Evolutionary conservation across 2,113 vertebrate genomes (phyloP), one percentile per base, ranked within the genome.

Genomic region (Suricata suricatta): DNA sequence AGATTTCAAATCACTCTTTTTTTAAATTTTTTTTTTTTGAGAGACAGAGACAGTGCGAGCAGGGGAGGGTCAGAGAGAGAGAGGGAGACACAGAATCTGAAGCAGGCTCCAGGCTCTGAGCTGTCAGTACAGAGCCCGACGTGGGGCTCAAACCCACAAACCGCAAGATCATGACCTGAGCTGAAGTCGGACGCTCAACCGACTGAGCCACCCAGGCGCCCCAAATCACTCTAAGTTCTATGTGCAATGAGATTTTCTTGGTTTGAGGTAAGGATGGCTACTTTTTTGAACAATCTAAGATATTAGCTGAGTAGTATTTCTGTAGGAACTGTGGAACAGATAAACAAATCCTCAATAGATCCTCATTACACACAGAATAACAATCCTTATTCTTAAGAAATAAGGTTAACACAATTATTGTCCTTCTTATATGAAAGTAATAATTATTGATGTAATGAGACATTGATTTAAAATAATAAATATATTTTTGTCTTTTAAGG

Each of bases 401-500:
- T 63, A 86, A 88, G 83, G 35, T 88, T 83, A 90, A 44, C 69
- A 27, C 79, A 96, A 80, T 92, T 60, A 33, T 71, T 88, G 52
- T 77, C 57, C 44, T 47, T 47, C 16, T 96, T 79, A 88, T 31
- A 68, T 64, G 90, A 96, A 92, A 33, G 23, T 47, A 87, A 44
- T 90, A 68, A 89, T 96, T 82, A 68, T 16, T 80, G n/a, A 86
- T 47, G 16, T 41, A 47, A 94, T 31, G 15, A 90, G 31, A 23
- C 96, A 54, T 72, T n/a, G 14, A 71, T 90, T 86, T 95, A 52
- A 27, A 90, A n/a, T 74, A 57, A 74, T 60, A n/a, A 52, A 86
- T 63, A 57, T 13, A 52, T 23, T 95, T 96, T 92, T 97, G 12
- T 90, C 15, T 69, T 95, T 6, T 90, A 57, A 88, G n/a, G 44